Percentiles rank a stretch among this genome's conserved stretches.
phyloP scores from a whole-genome alignment of 2,888 invertebrate genomes.

The Phytoseiulus persimilis region DNA sequence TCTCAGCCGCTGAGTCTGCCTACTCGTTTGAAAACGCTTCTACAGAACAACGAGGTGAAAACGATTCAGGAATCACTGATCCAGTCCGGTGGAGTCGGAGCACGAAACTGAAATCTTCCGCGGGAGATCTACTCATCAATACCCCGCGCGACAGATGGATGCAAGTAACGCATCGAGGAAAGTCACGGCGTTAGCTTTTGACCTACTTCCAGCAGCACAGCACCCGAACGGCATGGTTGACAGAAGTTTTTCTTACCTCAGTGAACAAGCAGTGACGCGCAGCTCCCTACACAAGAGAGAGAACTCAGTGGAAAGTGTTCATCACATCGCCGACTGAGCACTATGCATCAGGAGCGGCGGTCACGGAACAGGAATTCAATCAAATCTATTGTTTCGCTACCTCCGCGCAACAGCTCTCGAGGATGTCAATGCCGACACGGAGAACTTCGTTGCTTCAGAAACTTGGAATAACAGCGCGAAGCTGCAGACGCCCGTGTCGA shows the following conservation, averaged over 20 bases:
- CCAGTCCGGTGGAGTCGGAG: too few relatives aligned
- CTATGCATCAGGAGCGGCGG: background rate
- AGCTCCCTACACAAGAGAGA: background rate
- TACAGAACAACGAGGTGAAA: too few relatives aligned
- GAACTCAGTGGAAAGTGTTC: background rate
- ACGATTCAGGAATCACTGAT: too few relatives aligned
- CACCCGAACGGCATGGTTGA: background rate
- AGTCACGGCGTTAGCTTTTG: background rate
- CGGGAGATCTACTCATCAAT: too few relatives aligned
- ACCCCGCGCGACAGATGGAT: background rate
- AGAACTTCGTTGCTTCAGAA: background rate
- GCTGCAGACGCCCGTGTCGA: too few relatives aligned
- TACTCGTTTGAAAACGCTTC: too few relatives aligned
- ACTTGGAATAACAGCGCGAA: background rate
- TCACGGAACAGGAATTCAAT: background rate
- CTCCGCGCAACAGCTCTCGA: background rate
- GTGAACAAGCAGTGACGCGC: background rate
- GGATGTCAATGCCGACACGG: background rate
- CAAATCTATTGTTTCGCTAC: background rate
- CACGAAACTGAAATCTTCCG: too few relatives aligned
- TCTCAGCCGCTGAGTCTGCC: too few relatives aligned
- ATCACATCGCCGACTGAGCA: background rate
- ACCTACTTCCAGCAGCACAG: background rate
- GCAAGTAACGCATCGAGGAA: background rate
- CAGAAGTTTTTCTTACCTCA: background rate